These are phyloP conservation scores for Monodelphis domestica DNA, from an alignment of 2,797 vertebrate species.

Conservation along the genomic window DNA sequence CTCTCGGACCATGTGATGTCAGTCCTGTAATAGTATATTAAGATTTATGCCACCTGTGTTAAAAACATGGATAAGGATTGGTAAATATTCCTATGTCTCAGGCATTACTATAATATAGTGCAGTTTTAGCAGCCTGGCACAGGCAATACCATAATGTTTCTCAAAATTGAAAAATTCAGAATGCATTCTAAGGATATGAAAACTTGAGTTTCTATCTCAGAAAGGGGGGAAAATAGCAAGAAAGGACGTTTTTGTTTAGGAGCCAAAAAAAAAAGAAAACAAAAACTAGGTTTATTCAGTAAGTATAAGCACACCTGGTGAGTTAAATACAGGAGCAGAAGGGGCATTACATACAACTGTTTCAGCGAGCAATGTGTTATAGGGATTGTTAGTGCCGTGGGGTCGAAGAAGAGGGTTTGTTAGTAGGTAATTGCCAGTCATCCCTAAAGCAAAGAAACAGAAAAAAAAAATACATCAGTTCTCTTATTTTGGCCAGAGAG, in stretches of 20 bases:
- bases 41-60: conserved; percentile 92
- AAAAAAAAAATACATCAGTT: conserved; percentile 85
- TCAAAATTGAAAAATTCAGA: conserved; percentile 77
- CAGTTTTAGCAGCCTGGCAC: conserved; percentile 89
- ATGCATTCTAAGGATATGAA: conserved; percentile 68
- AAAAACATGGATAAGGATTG: conserved; percentile 90
- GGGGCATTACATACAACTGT: conserved; percentile 99
- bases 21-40: conserved; percentile 93
- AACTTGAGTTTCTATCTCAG: conserved; percentile 77
- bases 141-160: conserved; percentile 77
- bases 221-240: conserved; percentile 79
- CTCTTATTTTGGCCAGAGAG: conserved; percentile 84
- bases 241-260: conserved; percentile 53
- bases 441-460: conserved; percentile 97
- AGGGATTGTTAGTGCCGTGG: conserved; percentile 99
- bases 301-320: conserved; percentile 99
- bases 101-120: conserved; percentile 91
- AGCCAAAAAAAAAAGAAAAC: conserved; percentile 51
- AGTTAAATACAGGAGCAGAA: conserved; percentile 99
- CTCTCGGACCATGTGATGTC: conserved; percentile 89
- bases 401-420: conserved; percentile 99
- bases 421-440: conserved; percentile 99
- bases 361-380: conserved; percentile 99
- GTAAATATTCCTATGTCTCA: conserved; percentile 86
- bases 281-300: conserved; percentile 79